Percentiles rank a stretch among this genome's conserved stretches.
phyloP scores from a whole-genome alignment of 2,888 invertebrate genomes.

The Cylloceria caligata region DNA sequence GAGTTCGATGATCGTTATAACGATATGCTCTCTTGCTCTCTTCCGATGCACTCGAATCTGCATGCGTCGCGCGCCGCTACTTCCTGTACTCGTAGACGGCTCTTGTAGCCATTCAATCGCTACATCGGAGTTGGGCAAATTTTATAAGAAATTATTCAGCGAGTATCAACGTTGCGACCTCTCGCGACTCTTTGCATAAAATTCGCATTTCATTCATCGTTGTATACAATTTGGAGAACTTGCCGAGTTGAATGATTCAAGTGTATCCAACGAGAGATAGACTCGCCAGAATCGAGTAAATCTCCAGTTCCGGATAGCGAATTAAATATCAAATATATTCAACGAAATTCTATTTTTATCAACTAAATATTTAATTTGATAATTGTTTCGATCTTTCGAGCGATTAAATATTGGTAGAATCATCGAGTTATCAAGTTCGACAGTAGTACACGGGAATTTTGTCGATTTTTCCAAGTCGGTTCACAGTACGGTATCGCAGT shows the following conservation, averaged over 20 bases:
- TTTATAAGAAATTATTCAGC: background rate
- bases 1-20: slow-evolving; percentile 38
- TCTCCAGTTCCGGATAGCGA: too few relatives aligned
- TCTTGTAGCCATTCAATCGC: background rate
- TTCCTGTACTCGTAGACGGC: background rate
- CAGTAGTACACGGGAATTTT: too few relatives aligned
- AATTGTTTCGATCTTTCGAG: too few relatives aligned
- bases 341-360: too few relatives aligned
- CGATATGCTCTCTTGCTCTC: background rate
- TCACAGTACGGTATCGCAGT: too few relatives aligned
- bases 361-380: too few relatives aligned
- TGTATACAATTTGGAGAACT: background rate
- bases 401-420: too few relatives aligned
- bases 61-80: slow-evolving; percentile 25
- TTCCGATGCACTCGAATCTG: slow-evolving; percentile 20
- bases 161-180: background rate
- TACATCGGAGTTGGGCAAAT: background rate
- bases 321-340: too few relatives aligned
- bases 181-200: background rate
- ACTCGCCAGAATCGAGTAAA: too few relatives aligned
- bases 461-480: too few relatives aligned
- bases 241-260: background rate
- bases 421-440: too few relatives aligned
- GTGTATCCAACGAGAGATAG: background rate
- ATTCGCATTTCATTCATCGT: slow-evolving; percentile 3